Percentiles rank a stretch among this genome's conserved stretches.
These are phyloP conservation scores for Siphamia tubifer DNA, from an alignment of 2,113 vertebrate species.

Conservation along the genomic window DNA sequence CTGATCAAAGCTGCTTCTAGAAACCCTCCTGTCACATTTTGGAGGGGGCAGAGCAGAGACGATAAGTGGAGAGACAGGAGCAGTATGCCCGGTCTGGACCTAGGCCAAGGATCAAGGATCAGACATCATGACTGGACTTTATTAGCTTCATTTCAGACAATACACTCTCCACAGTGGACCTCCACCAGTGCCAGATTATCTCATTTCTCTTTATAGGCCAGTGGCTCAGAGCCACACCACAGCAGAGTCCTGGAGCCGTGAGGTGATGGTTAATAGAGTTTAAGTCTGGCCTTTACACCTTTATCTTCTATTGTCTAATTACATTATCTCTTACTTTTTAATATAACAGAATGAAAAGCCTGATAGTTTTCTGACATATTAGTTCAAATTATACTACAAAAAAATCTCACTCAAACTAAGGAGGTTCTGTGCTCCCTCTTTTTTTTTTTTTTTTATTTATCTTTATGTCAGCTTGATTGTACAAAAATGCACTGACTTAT, in stretches of 20 bases:
- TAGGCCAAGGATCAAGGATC: slow-evolving; percentile 69
- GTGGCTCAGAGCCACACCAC: slow-evolving; percentile 51
- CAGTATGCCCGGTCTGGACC: slow-evolving; percentile 67
- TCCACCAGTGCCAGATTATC: slow-evolving; percentile 69
- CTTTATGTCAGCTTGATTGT: too few species aligned
- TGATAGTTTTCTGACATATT: background rate
- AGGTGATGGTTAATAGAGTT: slow-evolving; percentile 31
- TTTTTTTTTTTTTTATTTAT: too few species aligned
- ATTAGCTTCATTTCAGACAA: slow-evolving; percentile 75
- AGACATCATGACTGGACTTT: slow-evolving; percentile 68
- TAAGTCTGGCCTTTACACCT: slow-evolving; percentile 10
- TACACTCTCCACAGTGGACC: slow-evolving; percentile 62
- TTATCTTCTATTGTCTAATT: background rate
- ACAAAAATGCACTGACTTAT: too few species aligned
- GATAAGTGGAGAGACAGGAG: slow-evolving; percentile 67
- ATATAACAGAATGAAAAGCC: background rate
- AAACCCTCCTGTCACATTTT: slow-evolving; percentile 63
- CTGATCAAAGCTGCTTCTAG: slow-evolving; percentile 74
- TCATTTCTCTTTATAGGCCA: slow-evolving; percentile 59
- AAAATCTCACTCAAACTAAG: background rate
- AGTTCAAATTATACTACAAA: background rate
- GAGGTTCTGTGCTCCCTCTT: too few species aligned
- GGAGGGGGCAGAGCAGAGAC: slow-evolving; percentile 53
- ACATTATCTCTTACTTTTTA: background rate
- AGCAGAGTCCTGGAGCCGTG: slow-evolving; percentile 40